phyloP scores from a whole-genome alignment of 2,113 vertebrate species.

The Phylloscopus trochilus region DNA sequence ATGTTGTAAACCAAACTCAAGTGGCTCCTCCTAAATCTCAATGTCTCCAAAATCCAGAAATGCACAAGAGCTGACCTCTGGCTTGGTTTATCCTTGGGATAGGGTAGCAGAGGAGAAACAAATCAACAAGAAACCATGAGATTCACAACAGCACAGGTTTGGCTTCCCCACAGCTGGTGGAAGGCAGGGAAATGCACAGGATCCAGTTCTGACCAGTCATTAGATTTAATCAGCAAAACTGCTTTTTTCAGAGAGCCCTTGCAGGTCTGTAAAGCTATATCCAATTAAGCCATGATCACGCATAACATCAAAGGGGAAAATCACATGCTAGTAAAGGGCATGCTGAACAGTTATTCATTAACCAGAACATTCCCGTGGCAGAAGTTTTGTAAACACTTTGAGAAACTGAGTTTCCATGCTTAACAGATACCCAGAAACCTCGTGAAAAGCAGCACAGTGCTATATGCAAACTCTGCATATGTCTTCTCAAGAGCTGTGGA shows the following conservation, averaged over 20 bases:
- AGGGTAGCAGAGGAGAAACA: not conserved
- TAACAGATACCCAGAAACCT: not conserved
- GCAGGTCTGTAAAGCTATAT: conserved; percentile 21
- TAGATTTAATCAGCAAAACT: conserved; percentile 42
- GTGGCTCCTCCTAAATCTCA: not conserved
- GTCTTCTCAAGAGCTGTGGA: not conserved
- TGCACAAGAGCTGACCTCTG: not conserved
- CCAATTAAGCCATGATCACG: conserved; percentile 40
- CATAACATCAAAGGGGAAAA: conserved; percentile 51
- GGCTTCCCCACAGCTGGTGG: not conserved
- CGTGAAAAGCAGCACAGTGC: not conserved
- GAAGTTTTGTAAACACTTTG: conserved; percentile 8
- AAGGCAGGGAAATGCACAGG: not conserved
- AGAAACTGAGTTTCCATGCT: not conserved
- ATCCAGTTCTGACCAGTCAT: conserved; percentile 32
- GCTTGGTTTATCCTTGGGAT: not conserved
- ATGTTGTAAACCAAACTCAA: not conserved
- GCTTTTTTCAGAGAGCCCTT: not conserved
- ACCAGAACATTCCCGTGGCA: conserved; percentile 37
- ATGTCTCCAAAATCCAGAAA: not conserved
- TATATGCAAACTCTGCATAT: not conserved
- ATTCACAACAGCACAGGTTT: not conserved
- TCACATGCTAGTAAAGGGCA: conserved; percentile 52
- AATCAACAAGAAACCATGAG: not conserved
- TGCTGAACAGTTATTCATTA: conserved; percentile 38